Evolutionary conservation across 2,797 vertebrate genomes (phyloP), one percentile per base, ranked within the genome.

Genomic region (Pseudochromis fuscus): DNA sequence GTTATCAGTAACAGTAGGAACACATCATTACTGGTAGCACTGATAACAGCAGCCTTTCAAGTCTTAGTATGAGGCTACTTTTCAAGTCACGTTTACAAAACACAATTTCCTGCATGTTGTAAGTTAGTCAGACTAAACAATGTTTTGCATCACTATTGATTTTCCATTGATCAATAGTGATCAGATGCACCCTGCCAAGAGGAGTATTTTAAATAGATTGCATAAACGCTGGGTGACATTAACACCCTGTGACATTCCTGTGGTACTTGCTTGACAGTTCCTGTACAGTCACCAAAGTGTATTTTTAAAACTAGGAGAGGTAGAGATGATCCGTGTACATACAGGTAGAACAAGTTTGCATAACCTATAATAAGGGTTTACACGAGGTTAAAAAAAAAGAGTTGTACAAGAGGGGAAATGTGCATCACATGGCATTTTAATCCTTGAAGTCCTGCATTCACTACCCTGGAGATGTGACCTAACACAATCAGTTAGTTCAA

Each of bases 291-390:
- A 23, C 35, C 24, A 44, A 37, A 3, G 4, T 23, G 38, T 4
- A 9, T 57, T 13, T 27, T 15, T 19, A 13, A 21, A 67, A 33
- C n/a, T 8, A 46, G 66, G 38, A 65, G 21, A 0, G 28, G 19
- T 21, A 28, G 2, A 51, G 50, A 37, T 31, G 3, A 16, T 48
- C 2, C 16, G 5, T 31, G 12, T 7, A 24, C 4, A 7, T 16
- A 27, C 57, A 44, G 28, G 28, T 73, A 23, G 16, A 81, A 56
- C 46, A 31, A 25, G 38, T 65, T 15, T n/a, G n/a, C n/a, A 19
- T n/a, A n/a, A n/a, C n/a, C n/a, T n/a, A n/a, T n/a, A n/a, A n/a
- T n/a, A n/a, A n/a, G n/a, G n/a, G n/a, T n/a, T n/a, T n/a, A n/a
- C 18, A 4, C 2, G 27, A 15, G 7, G 0, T 11, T 1, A 8